Base-by-base conservation (phyloP, 2,113 vertebrate species). In the Pygoscelis adeliae region DNA sequence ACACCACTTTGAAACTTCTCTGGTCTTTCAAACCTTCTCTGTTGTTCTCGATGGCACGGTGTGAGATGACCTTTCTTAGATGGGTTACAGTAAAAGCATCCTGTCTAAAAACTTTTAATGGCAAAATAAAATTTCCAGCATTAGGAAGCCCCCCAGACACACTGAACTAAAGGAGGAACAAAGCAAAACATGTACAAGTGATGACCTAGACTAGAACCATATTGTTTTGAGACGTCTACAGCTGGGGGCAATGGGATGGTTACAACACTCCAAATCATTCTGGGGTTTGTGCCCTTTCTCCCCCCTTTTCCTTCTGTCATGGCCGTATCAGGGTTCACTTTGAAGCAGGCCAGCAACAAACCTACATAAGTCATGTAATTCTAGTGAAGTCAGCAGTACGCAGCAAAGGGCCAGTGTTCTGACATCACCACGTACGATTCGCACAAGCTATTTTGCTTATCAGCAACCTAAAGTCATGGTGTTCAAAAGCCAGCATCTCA, bases 21-120 rank as follows among this genome's bases (percentile, higher is more conserved):
- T 40, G 36, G 34, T 71, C 26, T 90, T 74, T 74, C 70, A 73
- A 82, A 47, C 58, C 15, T 67, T 25, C 47, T 56, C 36, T n/a
- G 10, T 1, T 73, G 44, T 15, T 56, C 59, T 36, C 0, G 0
- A 23, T 15, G 42, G 69, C 36, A 52, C 9, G 18, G 42, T 67
- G 21, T 47, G 69, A 56, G 25, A 23, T 12, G 26, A 44, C 23
- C 34, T 78, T 20, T 87, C 47, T 55, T 30, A 84, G 40, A 2
- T 56, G 22, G 29, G 7, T 78, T 74, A 61, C 15, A 30, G 15
- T 16, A 13, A 82, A 82, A 82, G 8, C 52, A 85, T 30, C 44
- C 73, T 69, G 27, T n/a, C 63, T 55, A 40, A 63, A 85, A 32
- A 27, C 20, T 63, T 92, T 78, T 56, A 74, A 85, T 7, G 19